These are phyloP conservation scores for Polydrusus cervinus DNA, from an alignment of 2,888 invertebrate genomes.

Conservation along the genomic window DNA sequence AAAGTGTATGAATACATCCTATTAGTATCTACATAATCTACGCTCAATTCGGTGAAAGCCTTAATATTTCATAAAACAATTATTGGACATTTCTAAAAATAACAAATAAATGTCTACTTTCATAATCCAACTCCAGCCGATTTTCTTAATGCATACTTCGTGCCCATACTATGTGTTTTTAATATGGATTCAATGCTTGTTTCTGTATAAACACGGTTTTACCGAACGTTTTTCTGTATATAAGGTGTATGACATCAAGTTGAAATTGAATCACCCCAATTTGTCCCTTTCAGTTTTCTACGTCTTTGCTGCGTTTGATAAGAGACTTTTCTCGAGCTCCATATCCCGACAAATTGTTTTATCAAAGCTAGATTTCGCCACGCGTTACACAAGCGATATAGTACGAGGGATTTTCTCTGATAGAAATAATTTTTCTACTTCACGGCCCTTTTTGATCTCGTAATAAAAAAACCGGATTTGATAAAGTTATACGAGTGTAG, in stretches of 20 bases:
- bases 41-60: too few relatives aligned
- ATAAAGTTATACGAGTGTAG: slow-evolving; percentile 15
- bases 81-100: too few relatives aligned
- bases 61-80: too few relatives aligned
- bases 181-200: too few relatives aligned
- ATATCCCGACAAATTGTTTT: slow-evolving; percentile 61
- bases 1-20: too few relatives aligned
- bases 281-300: slow-evolving; percentile 38
- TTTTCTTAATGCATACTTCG: too few relatives aligned
- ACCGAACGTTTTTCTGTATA: too few relatives aligned
- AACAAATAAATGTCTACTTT: too few relatives aligned
- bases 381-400: slow-evolving; percentile 43
- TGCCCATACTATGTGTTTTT: too few relatives aligned
- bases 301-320: slow-evolving; percentile 33
- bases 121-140: too few relatives aligned
- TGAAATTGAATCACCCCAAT: slow-evolving; percentile 42
- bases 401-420: slow-evolving; percentile 31
- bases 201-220: too few relatives aligned
- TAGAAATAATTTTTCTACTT: slow-evolving; percentile 43
- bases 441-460: slow-evolving; percentile 16
- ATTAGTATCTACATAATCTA: too few relatives aligned
- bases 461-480: slow-evolving; percentile 20
- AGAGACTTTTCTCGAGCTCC: slow-evolving; percentile 25
- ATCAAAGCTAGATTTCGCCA: slow-evolving; percentile 54
- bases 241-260: slow-evolving; percentile 12